A percentile compares a stretch with the other conserved stretches of the same genome.
phyloP scores from a whole-genome alignment of 2,888 invertebrate genomes.

The Bombylius discolor region DNA sequence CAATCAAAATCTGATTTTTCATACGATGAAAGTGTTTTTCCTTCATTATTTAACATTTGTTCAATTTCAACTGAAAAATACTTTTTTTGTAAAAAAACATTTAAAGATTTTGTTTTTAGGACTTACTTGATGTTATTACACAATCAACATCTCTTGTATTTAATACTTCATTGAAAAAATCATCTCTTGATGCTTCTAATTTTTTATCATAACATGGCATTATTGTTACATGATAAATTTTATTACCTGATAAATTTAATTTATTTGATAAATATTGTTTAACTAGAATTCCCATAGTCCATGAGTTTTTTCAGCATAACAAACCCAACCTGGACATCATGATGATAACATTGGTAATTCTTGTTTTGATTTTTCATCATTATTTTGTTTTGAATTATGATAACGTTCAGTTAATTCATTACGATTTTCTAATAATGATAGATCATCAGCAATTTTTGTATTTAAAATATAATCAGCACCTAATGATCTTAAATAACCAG shows the following conservation, averaged over 20 bases:
- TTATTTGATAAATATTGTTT: slow-evolving; percentile 36
- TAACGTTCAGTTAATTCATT: slow-evolving; percentile 75
- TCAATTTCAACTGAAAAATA: slow-evolving; percentile 68
- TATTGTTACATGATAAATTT: slow-evolving; percentile 81
- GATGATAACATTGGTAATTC: slow-evolving; percentile 84
- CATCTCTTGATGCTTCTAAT: slow-evolving; percentile 86
- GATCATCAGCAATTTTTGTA: slow-evolving; percentile 78
- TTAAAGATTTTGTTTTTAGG: background rate
- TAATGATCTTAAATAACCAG: slow-evolving; percentile 62
- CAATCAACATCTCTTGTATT: slow-evolving; percentile 87
- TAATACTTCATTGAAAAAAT: slow-evolving; percentile 69
- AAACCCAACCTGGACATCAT: slow-evolving; percentile 97
- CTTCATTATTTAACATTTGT: slow-evolving; percentile 60
- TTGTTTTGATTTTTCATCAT: slow-evolving; percentile 22
- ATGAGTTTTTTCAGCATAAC: slow-evolving; percentile 98
- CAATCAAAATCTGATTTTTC: slow-evolving; percentile 45
- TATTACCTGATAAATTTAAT: slow-evolving; percentile 36
- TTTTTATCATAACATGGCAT: slow-evolving; percentile 99
- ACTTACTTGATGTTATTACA: slow-evolving; percentile 85
- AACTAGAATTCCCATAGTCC: slow-evolving; percentile 45
- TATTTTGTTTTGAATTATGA: slow-evolving; percentile 29
- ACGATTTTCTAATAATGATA: slow-evolving; percentile 73
- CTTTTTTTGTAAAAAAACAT: background rate
- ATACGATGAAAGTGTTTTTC: slow-evolving; percentile 43
- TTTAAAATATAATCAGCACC: slow-evolving; percentile 83